These are phyloP conservation scores for Lucifuga dentata DNA, from an alignment of 2,113 vertebrate species.

Conservation along the genomic window DNA sequence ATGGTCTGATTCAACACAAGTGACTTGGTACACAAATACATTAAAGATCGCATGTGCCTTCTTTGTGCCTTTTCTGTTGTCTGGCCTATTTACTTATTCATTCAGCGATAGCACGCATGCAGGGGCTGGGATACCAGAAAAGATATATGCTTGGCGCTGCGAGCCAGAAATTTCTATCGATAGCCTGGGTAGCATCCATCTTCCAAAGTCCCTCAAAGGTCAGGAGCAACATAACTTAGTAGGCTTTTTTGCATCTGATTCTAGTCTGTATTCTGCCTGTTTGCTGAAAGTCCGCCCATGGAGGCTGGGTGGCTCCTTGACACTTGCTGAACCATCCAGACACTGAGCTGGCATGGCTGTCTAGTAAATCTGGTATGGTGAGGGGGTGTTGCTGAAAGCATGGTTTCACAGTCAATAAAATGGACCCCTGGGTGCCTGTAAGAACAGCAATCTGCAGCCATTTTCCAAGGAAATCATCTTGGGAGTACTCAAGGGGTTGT, in stretches of 20 bases:
- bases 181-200: slow-evolving; percentile 75
- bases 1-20: slow-evolving; percentile 52
- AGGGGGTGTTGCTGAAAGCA: slow-evolving; percentile 67
- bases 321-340: slow-evolving; percentile 52
- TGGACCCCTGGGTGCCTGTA: slow-evolving; percentile 69
- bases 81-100: slow-evolving; percentile 72
- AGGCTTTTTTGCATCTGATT: slow-evolving; percentile 57
- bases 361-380: slow-evolving; percentile 69
- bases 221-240: slow-evolving; percentile 72
- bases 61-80: slow-evolving; percentile 45
- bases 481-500: slow-evolving; percentile 42
- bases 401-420: slow-evolving; percentile 77
- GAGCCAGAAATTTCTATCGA: slow-evolving; percentile 69
- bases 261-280: slow-evolving; percentile 71
- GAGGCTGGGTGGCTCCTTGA: slow-evolving; percentile 59
- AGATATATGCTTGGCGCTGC: slow-evolving; percentile 65
- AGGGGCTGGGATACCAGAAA: slow-evolving; percentile 59
- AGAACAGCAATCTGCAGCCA: slow-evolving; percentile 73
- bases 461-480: slow-evolving; percentile 62
- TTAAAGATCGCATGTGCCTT: slow-evolving; percentile 37
- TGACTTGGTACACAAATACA: slow-evolving; percentile 48
- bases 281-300: slow-evolving; percentile 53
- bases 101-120: slow-evolving; percentile 54
- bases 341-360: slow-evolving; percentile 46
- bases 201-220: slow-evolving; percentile 80